These are phyloP conservation scores for Semnornis frantzii DNA, from an alignment of 2,113 vertebrate species.

Conservation along the genomic window DNA sequence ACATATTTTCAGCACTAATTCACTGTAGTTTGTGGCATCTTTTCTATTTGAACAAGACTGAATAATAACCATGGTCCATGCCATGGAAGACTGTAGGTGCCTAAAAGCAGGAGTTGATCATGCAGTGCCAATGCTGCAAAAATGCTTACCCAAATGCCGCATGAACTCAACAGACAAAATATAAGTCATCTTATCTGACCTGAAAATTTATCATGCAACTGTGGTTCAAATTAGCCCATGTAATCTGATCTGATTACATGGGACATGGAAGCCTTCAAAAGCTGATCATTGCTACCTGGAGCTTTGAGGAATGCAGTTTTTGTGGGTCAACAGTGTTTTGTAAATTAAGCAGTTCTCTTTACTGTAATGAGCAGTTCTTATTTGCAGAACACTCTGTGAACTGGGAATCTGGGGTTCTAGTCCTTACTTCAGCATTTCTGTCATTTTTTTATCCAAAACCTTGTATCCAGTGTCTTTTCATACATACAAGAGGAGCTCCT, in stretches of 20 bases:
- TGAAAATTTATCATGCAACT: neutral
- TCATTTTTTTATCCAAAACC: neutral
- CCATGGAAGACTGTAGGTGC: neutral
- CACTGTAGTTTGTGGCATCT: neutral
- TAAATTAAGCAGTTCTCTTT: neutral
- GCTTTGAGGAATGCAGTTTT: neutral
- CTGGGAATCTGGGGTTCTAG: neutral
- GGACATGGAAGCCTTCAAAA: neutral
- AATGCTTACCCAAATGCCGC: neutral
- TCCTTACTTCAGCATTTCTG: neutral
- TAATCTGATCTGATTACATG: neutral
- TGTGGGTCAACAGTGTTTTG: neutral
- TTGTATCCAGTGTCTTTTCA: neutral
- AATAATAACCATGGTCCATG: neutral
- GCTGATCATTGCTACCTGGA: neutral
- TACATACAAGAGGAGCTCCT: neutral
- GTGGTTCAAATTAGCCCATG: neutral
- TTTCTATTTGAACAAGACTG: neutral
- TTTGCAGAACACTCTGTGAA: neutral
- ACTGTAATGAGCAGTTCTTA: neutral
- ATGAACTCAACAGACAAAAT: neutral
- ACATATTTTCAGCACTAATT: neutral
- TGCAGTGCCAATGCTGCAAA: neutral
- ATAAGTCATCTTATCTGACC: neutral
- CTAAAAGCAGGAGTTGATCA: neutral